These are phyloP conservation scores for Chrosomus eos DNA, from an alignment of 2,797 vertebrate species.

Conservation along the genomic window DNA sequence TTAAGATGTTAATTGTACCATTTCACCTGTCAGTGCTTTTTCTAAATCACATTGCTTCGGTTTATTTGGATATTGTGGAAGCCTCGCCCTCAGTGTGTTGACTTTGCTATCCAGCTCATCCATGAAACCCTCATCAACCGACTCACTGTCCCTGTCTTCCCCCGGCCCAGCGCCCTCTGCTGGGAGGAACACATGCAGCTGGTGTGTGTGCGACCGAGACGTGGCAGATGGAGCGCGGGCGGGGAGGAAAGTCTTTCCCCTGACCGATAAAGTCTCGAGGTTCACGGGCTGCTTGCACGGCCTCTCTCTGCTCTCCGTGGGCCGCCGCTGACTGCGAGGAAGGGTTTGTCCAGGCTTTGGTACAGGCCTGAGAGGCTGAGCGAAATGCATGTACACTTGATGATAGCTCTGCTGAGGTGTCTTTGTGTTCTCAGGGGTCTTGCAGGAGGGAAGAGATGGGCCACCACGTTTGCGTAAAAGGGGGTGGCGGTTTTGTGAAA, in stretches of 20 bases:
- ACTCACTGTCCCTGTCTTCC: constrained; percentile 72
- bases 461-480: constrained; percentile 51
- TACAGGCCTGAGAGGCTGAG: constrained; percentile 69
- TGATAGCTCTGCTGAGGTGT: constrained; percentile 40
- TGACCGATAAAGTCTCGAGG: constrained; percentile 68
- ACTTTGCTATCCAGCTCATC: constrained; percentile 76
- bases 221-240: constrained; percentile 42
- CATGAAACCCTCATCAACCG: constrained; percentile 77
- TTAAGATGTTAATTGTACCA: neutral
- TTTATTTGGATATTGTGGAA: constrained; percentile 63
- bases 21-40: neutral
- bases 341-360: constrained; percentile 56
- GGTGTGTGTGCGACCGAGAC: constrained; percentile 56
- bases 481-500: constrained; percentile 50
- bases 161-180: constrained; percentile 59
- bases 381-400: constrained; percentile 75
- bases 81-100: constrained; percentile 58
- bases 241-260: constrained; percentile 72
- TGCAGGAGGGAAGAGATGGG: constrained; percentile 42
- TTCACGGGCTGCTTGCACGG: constrained; percentile 18
- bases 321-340: constrained; percentile 38
- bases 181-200: constrained; percentile 83
- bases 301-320: constrained; percentile 31
- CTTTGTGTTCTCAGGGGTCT: constrained; percentile 29
- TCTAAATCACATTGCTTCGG: neutral